These are phyloP conservation scores for Thalpophila matura DNA, from an alignment of 2,888 invertebrate genomes.

Conservation along the genomic window DNA sequence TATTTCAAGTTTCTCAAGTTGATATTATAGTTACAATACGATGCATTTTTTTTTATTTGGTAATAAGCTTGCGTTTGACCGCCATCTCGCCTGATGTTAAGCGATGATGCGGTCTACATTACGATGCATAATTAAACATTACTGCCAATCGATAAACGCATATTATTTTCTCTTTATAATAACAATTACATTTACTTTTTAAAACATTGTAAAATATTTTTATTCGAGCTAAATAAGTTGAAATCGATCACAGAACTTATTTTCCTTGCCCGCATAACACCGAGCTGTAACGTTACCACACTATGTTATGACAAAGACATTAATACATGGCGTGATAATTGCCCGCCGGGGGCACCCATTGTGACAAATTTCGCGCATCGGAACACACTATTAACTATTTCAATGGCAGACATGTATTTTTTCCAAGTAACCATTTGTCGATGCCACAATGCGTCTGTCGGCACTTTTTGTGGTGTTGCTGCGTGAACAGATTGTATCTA, in stretches of 20 bases:
- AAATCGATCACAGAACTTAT: background rate
- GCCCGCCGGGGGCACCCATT: conserved; percentile 77
- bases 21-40: background rate
- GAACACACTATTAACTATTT: conserved; percentile 85
- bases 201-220: no score
- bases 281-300: conserved; percentile 46
- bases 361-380: conserved; percentile 87
- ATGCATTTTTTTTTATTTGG: no score
- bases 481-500: conserved; percentile 41
- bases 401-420: conserved; percentile 74
- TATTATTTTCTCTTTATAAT: no score
- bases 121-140: background rate
- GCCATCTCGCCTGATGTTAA: no score
- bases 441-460: conserved; percentile 74
- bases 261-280: background rate
- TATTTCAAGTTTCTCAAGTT: conserved; percentile 9
- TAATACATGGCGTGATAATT: conserved; percentile 88
- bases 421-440: conserved; percentile 80
- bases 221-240: background rate
- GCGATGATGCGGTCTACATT: no score
- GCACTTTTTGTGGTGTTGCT: conserved; percentile 74
- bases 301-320: conserved; percentile 83
- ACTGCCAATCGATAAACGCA: background rate
- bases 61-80: no score
- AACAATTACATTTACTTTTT: no score